phyloP scores from a whole-genome alignment of 2,113 vertebrate species.

The Calypte anna region DNA sequence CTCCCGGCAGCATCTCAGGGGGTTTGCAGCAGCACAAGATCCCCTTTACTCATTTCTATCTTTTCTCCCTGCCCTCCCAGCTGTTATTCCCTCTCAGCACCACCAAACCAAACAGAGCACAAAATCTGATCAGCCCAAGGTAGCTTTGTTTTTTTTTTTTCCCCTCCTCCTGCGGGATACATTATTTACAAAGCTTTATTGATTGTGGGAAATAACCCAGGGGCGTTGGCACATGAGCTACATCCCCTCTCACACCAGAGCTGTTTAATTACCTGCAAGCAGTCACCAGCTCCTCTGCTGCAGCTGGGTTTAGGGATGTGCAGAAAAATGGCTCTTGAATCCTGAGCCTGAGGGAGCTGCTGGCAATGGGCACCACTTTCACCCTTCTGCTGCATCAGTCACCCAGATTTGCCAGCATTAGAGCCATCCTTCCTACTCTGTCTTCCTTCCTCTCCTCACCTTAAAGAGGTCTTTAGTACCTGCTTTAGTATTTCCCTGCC shows the following conservation, averaged over 20 bases:
- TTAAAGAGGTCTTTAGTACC: neutral
- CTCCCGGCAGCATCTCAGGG: accelerated
- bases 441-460: neutral
- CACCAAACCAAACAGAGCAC: neutral
- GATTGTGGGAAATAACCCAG: slow-evolving; percentile 56
- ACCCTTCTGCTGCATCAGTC: neutral
- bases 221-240: neutral
- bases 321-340: neutral
- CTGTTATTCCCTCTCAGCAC: neutral
- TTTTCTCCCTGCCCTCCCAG: neutral
- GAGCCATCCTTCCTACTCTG: neutral
- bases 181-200: slow-evolving; percentile 50
- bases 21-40: neutral
- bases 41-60: neutral
- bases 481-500: neutral
- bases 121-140: slow-evolving; percentile 22
- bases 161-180: neutral
- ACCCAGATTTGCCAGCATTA: neutral
- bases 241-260: neutral
- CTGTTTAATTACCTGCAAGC: slow-evolving; percentile 38
- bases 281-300: neutral
- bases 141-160: neutral
- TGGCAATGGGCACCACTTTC: neutral
- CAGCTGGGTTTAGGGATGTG: accelerated
- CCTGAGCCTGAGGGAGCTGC: neutral